Evolutionary conservation across 2,888 invertebrate genomes (phyloP).

Genomic region (Ormyrus labotus): DNA sequence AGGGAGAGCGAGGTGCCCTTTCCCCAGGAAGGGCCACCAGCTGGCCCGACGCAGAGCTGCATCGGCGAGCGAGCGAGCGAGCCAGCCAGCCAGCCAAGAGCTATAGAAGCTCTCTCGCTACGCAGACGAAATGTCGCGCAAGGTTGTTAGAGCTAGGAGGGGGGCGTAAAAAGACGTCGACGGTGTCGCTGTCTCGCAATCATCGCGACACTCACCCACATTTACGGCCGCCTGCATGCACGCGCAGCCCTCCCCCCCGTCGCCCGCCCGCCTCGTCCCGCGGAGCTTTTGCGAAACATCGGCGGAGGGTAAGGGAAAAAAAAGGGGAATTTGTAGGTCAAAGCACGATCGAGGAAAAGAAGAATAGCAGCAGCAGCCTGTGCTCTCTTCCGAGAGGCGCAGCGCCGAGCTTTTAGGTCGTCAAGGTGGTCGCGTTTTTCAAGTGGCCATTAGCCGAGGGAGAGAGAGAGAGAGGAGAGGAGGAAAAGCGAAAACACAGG

Average conservation of each 20-base stretch:
- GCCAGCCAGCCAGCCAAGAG: constrained; percentile 14
- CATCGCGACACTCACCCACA: constrained; percentile 53
- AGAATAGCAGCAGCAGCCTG: neutral
- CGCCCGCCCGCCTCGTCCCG: neutral
- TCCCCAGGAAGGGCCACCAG: too few relatives aligned
- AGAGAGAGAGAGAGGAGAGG: constrained; percentile 9
- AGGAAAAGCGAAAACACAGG: constrained; percentile 41
- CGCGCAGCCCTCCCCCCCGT: neutral
- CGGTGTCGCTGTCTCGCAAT: constrained; percentile 38
- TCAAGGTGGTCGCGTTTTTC: too few relatives aligned
- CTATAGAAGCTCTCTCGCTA: constrained; percentile 16
- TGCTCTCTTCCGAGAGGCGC: too few relatives aligned
- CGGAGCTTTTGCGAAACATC: constrained; percentile 6
- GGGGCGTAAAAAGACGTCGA: neutral
- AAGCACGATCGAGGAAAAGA: constrained; percentile 14
- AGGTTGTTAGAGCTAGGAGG: constrained; percentile 23
- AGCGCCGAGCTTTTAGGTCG: too few relatives aligned
- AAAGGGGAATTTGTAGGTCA: constrained; percentile 30
- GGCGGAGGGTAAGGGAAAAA: neutral
- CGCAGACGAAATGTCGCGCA: constrained; percentile 55
- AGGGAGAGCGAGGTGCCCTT: neutral
- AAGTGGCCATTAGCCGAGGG: constrained; percentile 8
- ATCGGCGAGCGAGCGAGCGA: constrained; percentile 38
- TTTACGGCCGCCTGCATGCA: constrained; percentile 1
- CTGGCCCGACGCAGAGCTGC: too few relatives aligned